A percentile compares a stretch with the other conserved stretches of the same genome.
phyloP scores from a whole-genome alignment of 2,888 invertebrate genomes.

The Chrysolina oricalcia region DNA sequence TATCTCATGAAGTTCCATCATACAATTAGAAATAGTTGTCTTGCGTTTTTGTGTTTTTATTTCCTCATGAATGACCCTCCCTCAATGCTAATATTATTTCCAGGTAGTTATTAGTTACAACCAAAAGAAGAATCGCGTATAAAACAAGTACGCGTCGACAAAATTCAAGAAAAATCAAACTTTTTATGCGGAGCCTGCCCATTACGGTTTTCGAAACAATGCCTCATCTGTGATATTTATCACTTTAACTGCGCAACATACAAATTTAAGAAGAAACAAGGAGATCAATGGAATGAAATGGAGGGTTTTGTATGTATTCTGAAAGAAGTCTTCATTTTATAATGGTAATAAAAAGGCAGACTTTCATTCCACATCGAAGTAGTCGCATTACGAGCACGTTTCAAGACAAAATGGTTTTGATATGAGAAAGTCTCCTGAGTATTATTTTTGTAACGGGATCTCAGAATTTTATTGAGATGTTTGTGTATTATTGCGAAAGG shows the following conservation, averaged over 20 bases:
- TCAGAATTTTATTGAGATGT: conserved; percentile 5
- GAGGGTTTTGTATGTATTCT: conserved; percentile 4
- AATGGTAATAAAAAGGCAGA: conserved; percentile 15
- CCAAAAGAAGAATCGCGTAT: no score
- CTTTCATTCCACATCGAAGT: conserved; percentile 10
- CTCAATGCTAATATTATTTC: no score
- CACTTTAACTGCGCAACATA: background rate
- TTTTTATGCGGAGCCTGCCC: background rate
- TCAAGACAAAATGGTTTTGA: conserved; percentile 10
- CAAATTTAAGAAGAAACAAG: conserved; percentile 1
- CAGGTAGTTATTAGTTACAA: no score
- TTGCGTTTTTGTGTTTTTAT: no score
- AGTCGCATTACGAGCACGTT: conserved; percentile 13
- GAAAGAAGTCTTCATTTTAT: conserved; percentile 13
- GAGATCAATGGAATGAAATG: conserved; percentile 12
- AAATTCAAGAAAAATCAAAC: background rate
- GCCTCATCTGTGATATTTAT: conserved; percentile 7
- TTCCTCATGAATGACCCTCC: no score
- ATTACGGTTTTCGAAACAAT: background rate
- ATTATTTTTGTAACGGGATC: background rate
- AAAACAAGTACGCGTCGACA: background rate
- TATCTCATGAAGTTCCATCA: no score
- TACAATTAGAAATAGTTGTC: no score
- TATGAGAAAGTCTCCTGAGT: background rate
- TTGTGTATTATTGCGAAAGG: background rate